Evolutionary conservation across 2,888 invertebrate species (phyloP).

Genomic region (Apamea sordens): DNA sequence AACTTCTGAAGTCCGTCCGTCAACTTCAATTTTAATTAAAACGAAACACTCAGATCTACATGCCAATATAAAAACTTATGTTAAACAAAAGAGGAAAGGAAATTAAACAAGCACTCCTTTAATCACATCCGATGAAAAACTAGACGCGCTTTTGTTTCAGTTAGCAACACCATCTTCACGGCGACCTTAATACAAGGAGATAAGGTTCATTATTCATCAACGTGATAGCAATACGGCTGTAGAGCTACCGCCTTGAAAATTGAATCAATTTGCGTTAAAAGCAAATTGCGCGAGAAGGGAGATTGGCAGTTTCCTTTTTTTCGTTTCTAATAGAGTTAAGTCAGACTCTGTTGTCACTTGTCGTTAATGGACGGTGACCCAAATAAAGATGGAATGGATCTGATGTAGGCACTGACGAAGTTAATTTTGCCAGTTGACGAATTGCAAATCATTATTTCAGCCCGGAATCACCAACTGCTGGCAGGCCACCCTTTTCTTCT

Average conservation of each 20-base stretch:
- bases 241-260: constrained; percentile 72
- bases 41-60: constrained; percentile 39
- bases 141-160: constrained; percentile 42
- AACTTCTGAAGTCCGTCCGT: constrained; percentile 10
- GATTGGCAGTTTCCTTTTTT: constrained; percentile 77
- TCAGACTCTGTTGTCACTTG: constrained; percentile 71
- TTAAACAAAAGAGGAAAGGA: constrained; percentile 59
- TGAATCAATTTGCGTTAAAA: constrained; percentile 80
- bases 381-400: constrained; percentile 34
- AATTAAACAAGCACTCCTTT: constrained; percentile 66
- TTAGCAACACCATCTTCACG: constrained; percentile 4
- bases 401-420: neutral
- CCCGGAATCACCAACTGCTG: neutral
- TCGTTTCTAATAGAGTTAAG: constrained; percentile 77
- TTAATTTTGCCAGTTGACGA: neutral
- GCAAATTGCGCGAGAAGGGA: constrained; percentile 74
- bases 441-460: neutral
- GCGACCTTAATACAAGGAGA: constrained; percentile 41
- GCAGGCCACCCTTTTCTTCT: neutral
- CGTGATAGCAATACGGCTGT: constrained; percentile 42
- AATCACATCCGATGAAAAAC: constrained; percentile 64
- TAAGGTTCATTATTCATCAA: constrained; percentile 59
- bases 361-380: constrained; percentile 68
- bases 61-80: constrained; percentile 49
- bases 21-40: constrained; percentile 38